A percentile compares a stretch with the other conserved stretches of the same genome.
Evolutionary conservation across 1,140 invertebrate species (phyloP).

Genomic region (Eumaeus atala): DNA sequence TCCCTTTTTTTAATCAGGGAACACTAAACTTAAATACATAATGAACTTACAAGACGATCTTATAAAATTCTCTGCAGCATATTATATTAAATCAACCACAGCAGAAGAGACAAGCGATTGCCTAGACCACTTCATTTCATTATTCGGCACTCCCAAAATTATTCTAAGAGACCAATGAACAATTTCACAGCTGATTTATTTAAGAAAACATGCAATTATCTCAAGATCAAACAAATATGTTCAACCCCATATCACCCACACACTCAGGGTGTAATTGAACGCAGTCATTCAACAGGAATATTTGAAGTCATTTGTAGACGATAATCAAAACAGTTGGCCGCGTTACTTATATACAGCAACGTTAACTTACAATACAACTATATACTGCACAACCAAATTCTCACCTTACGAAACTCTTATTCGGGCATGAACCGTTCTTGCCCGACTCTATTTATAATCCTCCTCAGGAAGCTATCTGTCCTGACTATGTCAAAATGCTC

Average conservation of each 20-base stretch:
- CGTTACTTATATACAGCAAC: background rate
- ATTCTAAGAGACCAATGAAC: slow-evolving; percentile 10
- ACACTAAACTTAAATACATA: slow-evolving; percentile 19
- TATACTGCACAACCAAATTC: background rate
- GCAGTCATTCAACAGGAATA: background rate
- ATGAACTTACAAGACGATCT: slow-evolving; percentile 25
- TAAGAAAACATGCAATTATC: no score
- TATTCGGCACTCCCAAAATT: slow-evolving; percentile 10
- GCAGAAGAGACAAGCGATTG: slow-evolving; percentile 16
- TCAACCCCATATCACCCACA: no score
- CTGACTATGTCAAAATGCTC: background rate
- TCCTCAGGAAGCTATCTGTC: background rate
- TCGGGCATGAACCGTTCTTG: background rate
- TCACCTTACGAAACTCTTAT: slow-evolving; percentile 3
- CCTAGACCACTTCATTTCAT: slow-evolving; percentile 12
- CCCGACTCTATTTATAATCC: background rate
- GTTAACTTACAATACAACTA: background rate
- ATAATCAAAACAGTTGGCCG: background rate
- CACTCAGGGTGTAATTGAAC: no score
- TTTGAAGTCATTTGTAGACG: background rate
- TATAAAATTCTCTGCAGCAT: slow-evolving; percentile 13
- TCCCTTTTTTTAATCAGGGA: slow-evolving; percentile 22
- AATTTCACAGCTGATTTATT: slow-evolving; percentile 15
- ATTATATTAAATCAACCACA: slow-evolving; percentile 7
- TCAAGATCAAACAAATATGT: no score